Conservation (phyloP, 2,113 vertebrate genomes). For the Corvus moneduloides region DNA sequence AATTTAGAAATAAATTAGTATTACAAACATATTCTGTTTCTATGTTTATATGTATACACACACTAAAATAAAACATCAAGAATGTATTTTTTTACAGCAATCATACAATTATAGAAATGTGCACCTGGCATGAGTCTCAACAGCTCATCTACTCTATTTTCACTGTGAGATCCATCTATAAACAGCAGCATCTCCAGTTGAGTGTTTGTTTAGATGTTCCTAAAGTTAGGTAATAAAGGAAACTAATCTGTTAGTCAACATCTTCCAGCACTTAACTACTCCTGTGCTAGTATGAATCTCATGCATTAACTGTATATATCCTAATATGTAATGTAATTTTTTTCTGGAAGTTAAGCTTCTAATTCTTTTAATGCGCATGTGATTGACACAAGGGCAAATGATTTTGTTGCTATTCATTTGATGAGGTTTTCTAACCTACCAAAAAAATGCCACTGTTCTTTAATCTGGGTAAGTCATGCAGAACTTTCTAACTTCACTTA, state of each 20-base stretch:
- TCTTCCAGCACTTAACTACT: background rate
- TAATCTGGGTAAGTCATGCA: background rate
- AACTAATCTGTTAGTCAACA: background rate
- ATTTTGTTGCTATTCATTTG: background rate
- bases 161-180: background rate
- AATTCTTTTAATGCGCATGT: fast-evolving
- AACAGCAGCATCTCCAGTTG: background rate
- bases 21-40: background rate
- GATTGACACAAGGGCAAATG: background rate
- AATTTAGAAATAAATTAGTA: background rate
- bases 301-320: background rate
- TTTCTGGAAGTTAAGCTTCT: background rate
- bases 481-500: background rate
- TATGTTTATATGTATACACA: background rate
- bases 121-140: background rate
- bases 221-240: background rate
- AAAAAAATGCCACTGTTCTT: background rate
- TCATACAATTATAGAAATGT: background rate
- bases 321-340: background rate
- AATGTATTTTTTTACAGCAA: background rate
- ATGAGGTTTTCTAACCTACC: background rate
- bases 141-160: background rate
- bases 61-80: background rate
- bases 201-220: background rate
- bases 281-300: background rate